These are phyloP conservation scores for Drosophila lini DNA, from an alignment of 1,140 invertebrate species.

Conservation along the genomic window DNA sequence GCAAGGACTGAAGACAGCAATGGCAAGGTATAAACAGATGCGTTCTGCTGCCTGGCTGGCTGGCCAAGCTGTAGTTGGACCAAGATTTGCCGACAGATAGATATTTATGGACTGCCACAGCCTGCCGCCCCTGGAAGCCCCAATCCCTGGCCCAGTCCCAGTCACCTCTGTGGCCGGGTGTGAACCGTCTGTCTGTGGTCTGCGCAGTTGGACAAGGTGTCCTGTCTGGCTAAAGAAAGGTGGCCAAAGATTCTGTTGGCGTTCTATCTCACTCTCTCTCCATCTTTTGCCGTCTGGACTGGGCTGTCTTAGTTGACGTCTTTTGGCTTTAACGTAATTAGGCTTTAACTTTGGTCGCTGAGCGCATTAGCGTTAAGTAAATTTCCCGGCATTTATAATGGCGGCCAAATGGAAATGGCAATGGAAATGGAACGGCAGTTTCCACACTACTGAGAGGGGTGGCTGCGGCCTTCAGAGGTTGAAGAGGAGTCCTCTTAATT, in stretches of 20 bases:
- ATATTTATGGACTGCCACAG: constrained; percentile 70
- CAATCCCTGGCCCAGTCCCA: constrained; percentile 1
- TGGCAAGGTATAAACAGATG: constrained; percentile 26
- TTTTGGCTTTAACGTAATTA: constrained; percentile 62
- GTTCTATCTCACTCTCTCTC: neutral
- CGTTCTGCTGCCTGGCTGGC: constrained; percentile 27
- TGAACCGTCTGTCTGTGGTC: constrained; percentile 44
- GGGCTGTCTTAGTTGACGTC: constrained; percentile 28
- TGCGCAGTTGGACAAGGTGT: constrained; percentile 42
- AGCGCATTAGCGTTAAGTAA: constrained; percentile 50
- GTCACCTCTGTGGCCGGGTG: constrained; percentile 10
- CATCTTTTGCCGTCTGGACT: neutral
- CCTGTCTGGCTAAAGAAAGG: constrained; percentile 38
- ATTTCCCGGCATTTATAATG: constrained; percentile 39
- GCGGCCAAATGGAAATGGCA: constrained; percentile 14
- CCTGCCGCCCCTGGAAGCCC: constrained; percentile 14
- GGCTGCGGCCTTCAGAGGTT: neutral
- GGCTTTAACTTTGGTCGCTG: constrained; percentile 47
- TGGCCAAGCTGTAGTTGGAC: constrained; percentile 29
- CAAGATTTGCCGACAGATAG: constrained; percentile 60
- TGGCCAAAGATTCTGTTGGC: constrained; percentile 16
- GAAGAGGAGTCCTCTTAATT: constrained; percentile 18
- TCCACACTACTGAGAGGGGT: constrained; percentile 10
- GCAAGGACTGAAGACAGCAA: constrained; percentile 10
- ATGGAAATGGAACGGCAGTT: constrained; percentile 10